A percentile compares a stretch with the other conserved stretches of the same genome.
These are phyloP conservation scores for Hippocampus abdominalis DNA, from an alignment of 2,113 vertebrate species.

Conservation along the genomic window DNA sequence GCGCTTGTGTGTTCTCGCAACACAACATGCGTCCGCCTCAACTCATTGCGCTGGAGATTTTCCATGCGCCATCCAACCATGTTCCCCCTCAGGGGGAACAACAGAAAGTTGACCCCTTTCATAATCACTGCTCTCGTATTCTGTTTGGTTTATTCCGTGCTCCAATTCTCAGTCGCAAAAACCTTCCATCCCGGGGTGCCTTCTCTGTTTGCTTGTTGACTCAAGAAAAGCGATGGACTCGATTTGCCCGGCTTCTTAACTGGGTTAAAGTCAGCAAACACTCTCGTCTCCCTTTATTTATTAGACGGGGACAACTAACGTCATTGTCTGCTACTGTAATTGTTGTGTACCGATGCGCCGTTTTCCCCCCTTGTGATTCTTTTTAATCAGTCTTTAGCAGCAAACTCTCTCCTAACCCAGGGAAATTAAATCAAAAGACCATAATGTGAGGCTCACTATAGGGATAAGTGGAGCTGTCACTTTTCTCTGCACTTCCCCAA, in stretches of 20 bases:
- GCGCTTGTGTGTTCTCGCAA: slow-evolving; percentile 7
- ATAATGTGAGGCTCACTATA: no score
- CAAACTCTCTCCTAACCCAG: not conserved
- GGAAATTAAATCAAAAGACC: not conserved
- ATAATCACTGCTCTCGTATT: slow-evolving; percentile 6
- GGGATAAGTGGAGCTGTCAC: no score
- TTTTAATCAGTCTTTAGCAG: not conserved
- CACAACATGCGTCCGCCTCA: not conserved
- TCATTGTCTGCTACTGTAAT: not conserved
- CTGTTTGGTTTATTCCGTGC: slow-evolving; percentile 6
- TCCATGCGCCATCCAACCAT: slow-evolving; percentile 12
- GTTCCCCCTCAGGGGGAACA: slow-evolving; percentile 6
- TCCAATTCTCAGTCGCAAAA: not conserved
- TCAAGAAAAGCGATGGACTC: slow-evolving; percentile 35
- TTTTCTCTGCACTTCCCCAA: no score
- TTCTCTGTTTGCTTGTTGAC: slow-evolving; percentile 5
- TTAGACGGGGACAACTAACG: slow-evolving; percentile 17
- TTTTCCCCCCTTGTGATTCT: no score
- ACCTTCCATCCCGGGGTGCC: not conserved
- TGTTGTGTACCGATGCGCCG: not conserved
- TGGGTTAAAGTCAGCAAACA: slow-evolving; percentile 32
- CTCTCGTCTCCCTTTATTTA: slow-evolving; percentile 22
- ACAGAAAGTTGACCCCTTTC: slow-evolving; percentile 13
- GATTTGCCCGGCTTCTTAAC: slow-evolving; percentile 12
- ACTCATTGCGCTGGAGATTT: slow-evolving; percentile 17